These are phyloP conservation scores for Sander lucioperca DNA, from an alignment of 2,113 vertebrate genomes.

Conservation along the genomic window DNA sequence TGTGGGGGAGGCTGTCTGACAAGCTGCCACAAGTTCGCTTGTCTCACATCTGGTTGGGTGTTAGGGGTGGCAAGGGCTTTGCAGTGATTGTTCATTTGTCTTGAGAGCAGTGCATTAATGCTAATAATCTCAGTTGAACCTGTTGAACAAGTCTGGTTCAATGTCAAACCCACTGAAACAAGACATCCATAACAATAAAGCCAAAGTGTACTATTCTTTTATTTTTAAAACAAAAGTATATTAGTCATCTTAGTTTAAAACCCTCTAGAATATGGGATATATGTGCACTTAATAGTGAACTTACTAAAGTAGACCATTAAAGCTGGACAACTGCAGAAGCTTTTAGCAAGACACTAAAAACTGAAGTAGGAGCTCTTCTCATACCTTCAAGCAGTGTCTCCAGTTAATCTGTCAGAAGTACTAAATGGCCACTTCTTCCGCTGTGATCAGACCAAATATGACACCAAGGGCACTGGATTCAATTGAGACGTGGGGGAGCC, in stretches of 20 bases:
- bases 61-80: slow-evolving; percentile 1
- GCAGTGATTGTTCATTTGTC: slow-evolving; percentile 19
- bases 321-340: background rate
- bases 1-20: slow-evolving; percentile 49
- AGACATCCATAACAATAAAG: background rate
- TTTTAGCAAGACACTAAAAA: background rate
- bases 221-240: background rate
- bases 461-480: no score
- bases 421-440: background rate
- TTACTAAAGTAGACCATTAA: background rate
- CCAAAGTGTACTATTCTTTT: background rate
- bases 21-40: slow-evolving; percentile 44
- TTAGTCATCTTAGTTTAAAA: background rate
- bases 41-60: slow-evolving; percentile 32
- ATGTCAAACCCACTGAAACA: background rate
- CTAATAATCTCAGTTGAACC: slow-evolving; percentile 1
- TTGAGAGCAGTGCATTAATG: background rate
- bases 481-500: no score
- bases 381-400: background rate
- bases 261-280: background rate
- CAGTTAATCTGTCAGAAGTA: background rate
- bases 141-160: background rate
- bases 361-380: background rate
- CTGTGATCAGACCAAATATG: background rate
- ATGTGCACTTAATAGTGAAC: background rate